Evolutionary conservation across 2,113 vertebrate genomes (phyloP).

Genomic region (Sander vitreus): DNA sequence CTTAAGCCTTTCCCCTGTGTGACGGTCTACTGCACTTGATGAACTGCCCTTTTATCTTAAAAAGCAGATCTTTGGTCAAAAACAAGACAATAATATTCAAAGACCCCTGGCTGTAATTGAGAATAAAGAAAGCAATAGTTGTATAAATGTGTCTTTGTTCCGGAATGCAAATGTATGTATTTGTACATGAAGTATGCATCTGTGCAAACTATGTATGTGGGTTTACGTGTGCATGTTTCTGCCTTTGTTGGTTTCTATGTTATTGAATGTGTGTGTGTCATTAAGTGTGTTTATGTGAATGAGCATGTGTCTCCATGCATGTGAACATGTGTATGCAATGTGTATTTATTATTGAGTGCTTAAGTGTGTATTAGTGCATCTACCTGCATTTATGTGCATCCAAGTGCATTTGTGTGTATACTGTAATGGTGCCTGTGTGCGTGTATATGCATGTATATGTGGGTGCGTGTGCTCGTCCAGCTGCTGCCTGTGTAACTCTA

Average conservation of each 20-base stretch:
- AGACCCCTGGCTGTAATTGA: neutral
- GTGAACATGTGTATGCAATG: constrained; percentile 12
- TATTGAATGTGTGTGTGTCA: neutral
- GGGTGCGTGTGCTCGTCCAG: constrained; percentile 58
- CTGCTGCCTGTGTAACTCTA: constrained; percentile 82
- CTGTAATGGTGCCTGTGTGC: constrained; percentile 28
- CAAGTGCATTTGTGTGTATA: neutral
- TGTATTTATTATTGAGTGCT: neutral
- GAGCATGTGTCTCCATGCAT: neutral
- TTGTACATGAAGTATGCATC: too few species aligned
- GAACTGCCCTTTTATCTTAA: neutral
- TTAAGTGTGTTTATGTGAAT: neutral
- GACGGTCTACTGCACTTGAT: neutral
- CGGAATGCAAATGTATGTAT: neutral
- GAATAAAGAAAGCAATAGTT: neutral
- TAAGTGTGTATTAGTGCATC: neutral
- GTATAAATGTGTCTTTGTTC: neutral
- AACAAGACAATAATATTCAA: constrained; percentile 4
- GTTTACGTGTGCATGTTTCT: neutral
- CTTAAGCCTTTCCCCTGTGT: constrained; percentile 5
- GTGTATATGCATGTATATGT: constrained; percentile 1
- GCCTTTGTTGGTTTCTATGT: neutral
- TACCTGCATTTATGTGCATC: neutral
- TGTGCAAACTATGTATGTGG: too few species aligned
- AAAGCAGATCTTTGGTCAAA: constrained; percentile 14